phyloP scores from a whole-genome alignment of 2,113 vertebrate genomes.

The Vulpes lagopus region DNA sequence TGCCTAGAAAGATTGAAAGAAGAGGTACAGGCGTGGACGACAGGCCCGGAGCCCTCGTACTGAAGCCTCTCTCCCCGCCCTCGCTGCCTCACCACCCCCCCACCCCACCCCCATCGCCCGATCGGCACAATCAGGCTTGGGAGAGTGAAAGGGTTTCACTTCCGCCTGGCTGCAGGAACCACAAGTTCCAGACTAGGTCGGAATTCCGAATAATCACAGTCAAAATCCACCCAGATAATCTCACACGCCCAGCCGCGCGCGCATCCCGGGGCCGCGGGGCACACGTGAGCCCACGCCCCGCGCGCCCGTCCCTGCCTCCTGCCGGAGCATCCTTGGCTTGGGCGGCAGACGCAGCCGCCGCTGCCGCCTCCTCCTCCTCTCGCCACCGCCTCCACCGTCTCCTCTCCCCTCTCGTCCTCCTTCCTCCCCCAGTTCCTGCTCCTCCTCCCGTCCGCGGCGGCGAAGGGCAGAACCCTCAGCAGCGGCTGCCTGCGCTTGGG shows the following conservation, averaged over 20 bases:
- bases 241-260: constrained; percentile 56
- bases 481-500: constrained; percentile 31
- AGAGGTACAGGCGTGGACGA: background rate
- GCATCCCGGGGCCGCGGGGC: constrained; percentile 76
- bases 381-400: background rate
- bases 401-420: constrained; percentile 41
- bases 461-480: constrained; percentile 69
- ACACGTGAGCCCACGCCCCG: constrained; percentile 73
- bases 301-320: constrained; percentile 49
- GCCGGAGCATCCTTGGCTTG: constrained; percentile 74
- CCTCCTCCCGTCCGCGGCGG: constrained; percentile 61
- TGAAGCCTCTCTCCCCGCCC: background rate
- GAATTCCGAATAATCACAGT: constrained; percentile 68
- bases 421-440: constrained; percentile 67
- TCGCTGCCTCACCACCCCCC: background rate
- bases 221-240: constrained; percentile 70
- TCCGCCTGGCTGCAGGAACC: constrained; percentile 89
- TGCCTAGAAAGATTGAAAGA: background rate
- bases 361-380: background rate
- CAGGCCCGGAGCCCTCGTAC: background rate
- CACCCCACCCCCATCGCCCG: background rate
- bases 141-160: constrained; percentile 86
- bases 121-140: constrained; percentile 36
- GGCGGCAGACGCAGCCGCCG: constrained; percentile 68
- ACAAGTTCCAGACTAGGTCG: constrained; percentile 82